Evolutionary conservation across 2,797 vertebrate genomes (phyloP).

Genomic region (Sphenopsis melanotis): DNA sequence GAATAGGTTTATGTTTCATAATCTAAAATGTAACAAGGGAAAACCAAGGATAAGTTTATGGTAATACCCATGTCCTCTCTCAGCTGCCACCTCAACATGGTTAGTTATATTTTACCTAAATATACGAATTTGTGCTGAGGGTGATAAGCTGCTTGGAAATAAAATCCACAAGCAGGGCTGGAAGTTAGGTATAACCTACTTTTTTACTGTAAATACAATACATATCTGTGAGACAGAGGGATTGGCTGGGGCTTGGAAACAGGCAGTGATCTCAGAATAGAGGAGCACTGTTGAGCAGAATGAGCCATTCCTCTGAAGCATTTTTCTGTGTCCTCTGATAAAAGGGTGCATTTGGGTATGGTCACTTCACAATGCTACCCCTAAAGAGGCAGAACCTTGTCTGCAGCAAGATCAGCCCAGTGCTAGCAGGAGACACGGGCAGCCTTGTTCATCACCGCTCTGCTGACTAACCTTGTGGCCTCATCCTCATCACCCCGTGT

Average conservation of each 20-base stretch:
- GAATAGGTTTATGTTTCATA: background rate
- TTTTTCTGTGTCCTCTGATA: background rate
- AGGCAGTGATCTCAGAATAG: background rate
- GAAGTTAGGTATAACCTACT: background rate
- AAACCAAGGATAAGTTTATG: background rate
- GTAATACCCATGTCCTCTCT: background rate
- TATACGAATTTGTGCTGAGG: background rate
- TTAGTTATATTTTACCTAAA: background rate
- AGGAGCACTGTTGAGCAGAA: background rate
- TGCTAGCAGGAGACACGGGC: background rate
- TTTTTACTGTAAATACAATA: background rate
- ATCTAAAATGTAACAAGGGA: background rate
- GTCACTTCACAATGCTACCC: background rate
- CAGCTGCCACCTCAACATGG: background rate
- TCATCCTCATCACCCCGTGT: background rate
- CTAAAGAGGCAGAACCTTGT: background rate
- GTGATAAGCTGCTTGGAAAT: background rate
- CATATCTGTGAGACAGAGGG: background rate
- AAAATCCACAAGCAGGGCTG: background rate
- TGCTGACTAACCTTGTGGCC: constrained; percentile 23
- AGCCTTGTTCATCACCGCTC: background rate
- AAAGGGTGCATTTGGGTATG: background rate
- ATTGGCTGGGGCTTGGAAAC: background rate
- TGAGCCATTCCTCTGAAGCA: background rate
- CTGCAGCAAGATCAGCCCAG: background rate